A percentile compares a stretch with the other conserved stretches of the same genome.
phyloP scores from a whole-genome alignment of 2,888 invertebrate genomes.

The Drosophila anomalata region DNA sequence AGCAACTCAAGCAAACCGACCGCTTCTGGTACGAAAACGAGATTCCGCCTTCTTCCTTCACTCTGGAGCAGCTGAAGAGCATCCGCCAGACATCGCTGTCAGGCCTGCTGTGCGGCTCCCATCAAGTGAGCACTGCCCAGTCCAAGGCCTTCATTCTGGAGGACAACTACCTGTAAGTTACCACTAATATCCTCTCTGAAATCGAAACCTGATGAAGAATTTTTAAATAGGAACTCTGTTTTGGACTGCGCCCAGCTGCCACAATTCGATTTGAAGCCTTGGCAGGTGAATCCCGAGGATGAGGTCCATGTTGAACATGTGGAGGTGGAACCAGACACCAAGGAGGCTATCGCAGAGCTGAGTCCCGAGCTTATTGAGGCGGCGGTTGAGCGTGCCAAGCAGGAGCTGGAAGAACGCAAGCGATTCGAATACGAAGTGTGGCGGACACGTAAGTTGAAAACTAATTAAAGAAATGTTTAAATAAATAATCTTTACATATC shows the following conservation, averaged over 20 bases:
- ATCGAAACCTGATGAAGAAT: neutral
- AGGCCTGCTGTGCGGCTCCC: slow-evolving; percentile 91
- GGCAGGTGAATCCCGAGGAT: slow-evolving; percentile 85
- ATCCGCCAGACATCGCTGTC: slow-evolving; percentile 92
- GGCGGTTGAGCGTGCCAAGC: slow-evolving; percentile 91
- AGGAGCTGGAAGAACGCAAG: slow-evolving; percentile 89
- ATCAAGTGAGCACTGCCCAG: slow-evolving; percentile 89
- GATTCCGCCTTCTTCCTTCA: slow-evolving; percentile 93
- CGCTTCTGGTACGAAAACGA: slow-evolving; percentile 98
- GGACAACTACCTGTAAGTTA: slow-evolving; percentile 91
- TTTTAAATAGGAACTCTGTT: slow-evolving; percentile 88
- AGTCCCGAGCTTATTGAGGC: slow-evolving; percentile 89
- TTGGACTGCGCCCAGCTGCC: slow-evolving; percentile 90
- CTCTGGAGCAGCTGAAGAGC: slow-evolving; percentile 90
- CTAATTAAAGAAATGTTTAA: too few species aligned
- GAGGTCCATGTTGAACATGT: slow-evolving; percentile 74
- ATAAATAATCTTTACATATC: neutral
- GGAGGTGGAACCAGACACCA: slow-evolving; percentile 81
- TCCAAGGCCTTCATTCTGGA: slow-evolving; percentile 93
- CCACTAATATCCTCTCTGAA: accelerated
- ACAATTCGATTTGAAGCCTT: slow-evolving; percentile 88
- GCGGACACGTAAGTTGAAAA: slow-evolving; percentile 87
- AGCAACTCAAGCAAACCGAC: slow-evolving; percentile 92
- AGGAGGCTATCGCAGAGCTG: slow-evolving; percentile 87
- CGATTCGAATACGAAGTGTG: slow-evolving; percentile 93